Conservation (phyloP, 2,113 vertebrate species). For the Cheilinus undulatus region DNA sequence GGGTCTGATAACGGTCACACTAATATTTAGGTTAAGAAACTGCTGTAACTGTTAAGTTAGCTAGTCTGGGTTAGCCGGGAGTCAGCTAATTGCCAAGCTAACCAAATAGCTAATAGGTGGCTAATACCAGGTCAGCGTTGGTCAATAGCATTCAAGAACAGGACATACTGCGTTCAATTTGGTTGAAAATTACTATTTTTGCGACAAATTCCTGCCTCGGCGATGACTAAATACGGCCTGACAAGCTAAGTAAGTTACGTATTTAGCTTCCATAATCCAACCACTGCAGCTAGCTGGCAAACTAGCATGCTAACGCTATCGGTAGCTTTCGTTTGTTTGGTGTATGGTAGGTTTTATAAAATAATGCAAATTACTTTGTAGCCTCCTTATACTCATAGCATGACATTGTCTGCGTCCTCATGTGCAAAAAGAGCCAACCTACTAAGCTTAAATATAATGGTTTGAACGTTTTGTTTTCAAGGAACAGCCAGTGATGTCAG, state of each 20-base stretch:
- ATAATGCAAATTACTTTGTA: not conserved
- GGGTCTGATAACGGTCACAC: not conserved
- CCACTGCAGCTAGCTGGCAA: slow-evolving; percentile 25
- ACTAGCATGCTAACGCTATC: slow-evolving; percentile 57
- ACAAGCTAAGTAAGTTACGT: slow-evolving; percentile 10
- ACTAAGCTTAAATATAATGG: not conserved
- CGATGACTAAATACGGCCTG: not conserved
- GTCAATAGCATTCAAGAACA: not conserved
- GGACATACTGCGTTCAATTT: fast-evolving
- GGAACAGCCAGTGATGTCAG: slow-evolving; percentile 21
- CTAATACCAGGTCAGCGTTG: slow-evolving; percentile 22
- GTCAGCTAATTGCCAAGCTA: slow-evolving; percentile 60
- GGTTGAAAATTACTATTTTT: fast-evolving
- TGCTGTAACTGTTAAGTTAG: slow-evolving; percentile 8
- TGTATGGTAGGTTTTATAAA: slow-evolving; percentile 23
- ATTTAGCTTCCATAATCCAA: slow-evolving; percentile 31
- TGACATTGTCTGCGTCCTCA: not conserved
- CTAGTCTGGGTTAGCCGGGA: slow-evolving; percentile 44
- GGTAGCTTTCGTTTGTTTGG: slow-evolving; percentile 36
- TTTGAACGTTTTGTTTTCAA: slow-evolving; percentile 35
- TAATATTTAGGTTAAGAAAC: not conserved
- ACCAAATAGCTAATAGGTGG: slow-evolving; percentile 47
- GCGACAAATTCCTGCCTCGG: fast-evolving
- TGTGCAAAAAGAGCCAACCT: not conserved
- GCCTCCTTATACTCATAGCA: not conserved